These are phyloP conservation scores for Cynoglossus semilaevis DNA, from an alignment of 2,113 vertebrate genomes.

Conservation along the genomic window DNA sequence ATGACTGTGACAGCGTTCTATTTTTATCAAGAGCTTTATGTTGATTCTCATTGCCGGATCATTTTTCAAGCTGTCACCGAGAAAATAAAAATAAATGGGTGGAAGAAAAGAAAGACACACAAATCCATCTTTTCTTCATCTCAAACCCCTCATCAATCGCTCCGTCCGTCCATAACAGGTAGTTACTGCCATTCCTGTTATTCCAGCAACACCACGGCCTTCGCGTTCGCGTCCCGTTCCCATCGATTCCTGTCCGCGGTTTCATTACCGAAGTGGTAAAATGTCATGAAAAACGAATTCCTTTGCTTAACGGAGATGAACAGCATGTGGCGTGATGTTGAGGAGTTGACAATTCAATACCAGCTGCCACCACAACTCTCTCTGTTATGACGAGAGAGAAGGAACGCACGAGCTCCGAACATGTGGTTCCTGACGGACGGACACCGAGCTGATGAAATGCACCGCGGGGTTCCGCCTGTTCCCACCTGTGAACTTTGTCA, in stretches of 20 bases:
- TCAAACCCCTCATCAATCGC: conserved; percentile 23
- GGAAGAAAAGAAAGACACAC: conserved; percentile 22
- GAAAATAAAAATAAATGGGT: conserved; percentile 56
- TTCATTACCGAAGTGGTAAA: conserved; percentile 31
- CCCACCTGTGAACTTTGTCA: conserved; percentile 52
- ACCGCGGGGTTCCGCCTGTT: conserved; percentile 22
- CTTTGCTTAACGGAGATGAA: conserved; percentile 27
- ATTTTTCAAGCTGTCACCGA: conserved; percentile 62
- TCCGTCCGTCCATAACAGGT: conserved; percentile 9
- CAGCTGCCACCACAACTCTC: neutral
- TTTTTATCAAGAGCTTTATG: conserved; percentile 60
- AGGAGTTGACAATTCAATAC: conserved; percentile 52
- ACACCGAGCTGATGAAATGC: conserved; percentile 37
- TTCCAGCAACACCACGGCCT: conserved; percentile 13
- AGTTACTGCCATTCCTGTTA: conserved; percentile 9
- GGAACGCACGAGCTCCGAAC: conserved; percentile 17
- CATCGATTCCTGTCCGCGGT: conserved; percentile 35
- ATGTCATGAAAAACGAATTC: conserved; percentile 28
- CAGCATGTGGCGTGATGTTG: conserved; percentile 2
- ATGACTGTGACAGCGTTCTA: conserved; percentile 54
- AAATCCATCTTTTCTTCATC: conserved; percentile 37
- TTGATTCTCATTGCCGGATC: conserved; percentile 51
- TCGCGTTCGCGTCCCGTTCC: conserved; percentile 10
- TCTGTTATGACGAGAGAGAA: conserved; percentile 29
- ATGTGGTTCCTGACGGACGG: conserved; percentile 36